A percentile compares a stretch with the other conserved stretches of the same genome.
Conservation (phyloP, 2,888 invertebrate genomes). For the Oligia strigilis region DNA sequence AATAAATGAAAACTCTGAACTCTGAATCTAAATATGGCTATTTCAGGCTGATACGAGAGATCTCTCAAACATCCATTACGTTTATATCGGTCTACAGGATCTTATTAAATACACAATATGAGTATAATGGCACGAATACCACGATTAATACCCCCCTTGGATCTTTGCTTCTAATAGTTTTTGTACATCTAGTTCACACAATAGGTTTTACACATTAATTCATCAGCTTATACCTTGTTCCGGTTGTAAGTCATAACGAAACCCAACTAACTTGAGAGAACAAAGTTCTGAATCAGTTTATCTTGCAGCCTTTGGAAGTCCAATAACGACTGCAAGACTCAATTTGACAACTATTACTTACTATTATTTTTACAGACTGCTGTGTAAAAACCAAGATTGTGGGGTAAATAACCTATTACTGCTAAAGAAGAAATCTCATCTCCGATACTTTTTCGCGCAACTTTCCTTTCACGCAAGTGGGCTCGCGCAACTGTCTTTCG, state of each 20-base stretch:
- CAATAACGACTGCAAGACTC: slow-evolving; percentile 64
- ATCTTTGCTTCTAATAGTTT: neutral
- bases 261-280: slow-evolving; percentile 69
- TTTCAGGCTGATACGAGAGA: neutral
- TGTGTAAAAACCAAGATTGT: neutral
- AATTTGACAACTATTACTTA: slow-evolving; percentile 48
- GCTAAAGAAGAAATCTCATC: too few species aligned
- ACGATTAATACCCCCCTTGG: too few species aligned
- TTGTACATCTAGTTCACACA: neutral
- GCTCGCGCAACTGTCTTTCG: too few species aligned
- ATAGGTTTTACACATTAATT: neutral
- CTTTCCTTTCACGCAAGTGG: too few species aligned
- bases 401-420: too few species aligned
- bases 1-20: too few species aligned
- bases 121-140: neutral
- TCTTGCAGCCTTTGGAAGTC: slow-evolving; percentile 70
- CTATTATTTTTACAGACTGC: slow-evolving; percentile 40
- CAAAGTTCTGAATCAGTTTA: slow-evolving; percentile 77
- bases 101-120: neutral
- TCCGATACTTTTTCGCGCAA: too few species aligned
- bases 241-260: slow-evolving; percentile 62
- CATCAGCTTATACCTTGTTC: slow-evolving; percentile 44
- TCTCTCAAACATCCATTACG: neutral
- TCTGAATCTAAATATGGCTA: neutral
- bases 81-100: neutral